Conservation (phyloP, 2,797 vertebrate genomes). For the Enteromius fasciolatus region DNA sequence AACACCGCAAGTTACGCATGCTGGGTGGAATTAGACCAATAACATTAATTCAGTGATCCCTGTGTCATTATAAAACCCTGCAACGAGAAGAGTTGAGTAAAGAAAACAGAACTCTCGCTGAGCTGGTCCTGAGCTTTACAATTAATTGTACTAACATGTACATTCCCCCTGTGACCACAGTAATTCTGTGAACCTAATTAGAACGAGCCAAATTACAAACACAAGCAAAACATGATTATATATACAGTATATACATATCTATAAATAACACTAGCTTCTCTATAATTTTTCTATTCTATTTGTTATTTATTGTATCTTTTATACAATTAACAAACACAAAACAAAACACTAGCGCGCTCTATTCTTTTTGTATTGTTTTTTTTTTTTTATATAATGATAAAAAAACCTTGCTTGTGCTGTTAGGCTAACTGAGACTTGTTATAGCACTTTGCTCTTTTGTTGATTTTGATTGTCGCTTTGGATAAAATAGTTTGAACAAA, state of each 20-base stretch:
- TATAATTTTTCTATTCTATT: no score
- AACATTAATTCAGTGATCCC: slow-evolving; percentile 33
- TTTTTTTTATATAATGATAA: no score
- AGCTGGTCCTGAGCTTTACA: slow-evolving; percentile 7
- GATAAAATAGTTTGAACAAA: no score
- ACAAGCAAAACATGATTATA: slow-evolving; percentile 18
- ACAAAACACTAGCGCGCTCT: no score
- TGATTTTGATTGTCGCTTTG: no score
- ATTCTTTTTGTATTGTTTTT: no score
- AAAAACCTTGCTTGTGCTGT: no score
- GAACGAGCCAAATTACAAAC: slow-evolving; percentile 21
- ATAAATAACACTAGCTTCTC: no score
- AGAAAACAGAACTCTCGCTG: slow-evolving; percentile 33
- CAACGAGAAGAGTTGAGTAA: slow-evolving; percentile 24
- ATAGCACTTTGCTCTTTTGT: no score
- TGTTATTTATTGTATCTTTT: no score
- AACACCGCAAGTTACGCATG: slow-evolving; percentile 4
- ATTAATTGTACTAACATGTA: slow-evolving; percentile 15
- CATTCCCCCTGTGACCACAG: not conserved
- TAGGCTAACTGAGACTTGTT: no score
- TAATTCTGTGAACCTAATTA: slow-evolving; percentile 23
- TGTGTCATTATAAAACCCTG: slow-evolving; percentile 20
- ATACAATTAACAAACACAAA: no score
- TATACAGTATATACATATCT: not conserved
- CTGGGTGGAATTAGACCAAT: slow-evolving; percentile 25